phyloP scores from a whole-genome alignment of 1,140 invertebrate species.

The Dufourea novaeangliae region DNA sequence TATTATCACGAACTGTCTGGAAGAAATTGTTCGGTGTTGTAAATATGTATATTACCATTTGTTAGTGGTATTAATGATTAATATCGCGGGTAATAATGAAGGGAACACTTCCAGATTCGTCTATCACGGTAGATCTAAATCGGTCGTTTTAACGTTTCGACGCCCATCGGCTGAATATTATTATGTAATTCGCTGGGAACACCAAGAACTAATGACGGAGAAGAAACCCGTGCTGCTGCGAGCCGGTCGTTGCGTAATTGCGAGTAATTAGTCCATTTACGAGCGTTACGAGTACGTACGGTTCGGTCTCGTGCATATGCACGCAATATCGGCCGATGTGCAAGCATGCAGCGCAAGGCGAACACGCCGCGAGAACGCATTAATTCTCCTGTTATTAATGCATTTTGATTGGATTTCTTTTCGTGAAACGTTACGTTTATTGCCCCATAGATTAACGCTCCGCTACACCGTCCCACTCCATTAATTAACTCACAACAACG shows the following conservation, averaged over 20 bases:
- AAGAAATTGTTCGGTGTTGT: too few relatives aligned
- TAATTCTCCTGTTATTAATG: slow-evolving; percentile 77
- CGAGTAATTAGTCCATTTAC: slow-evolving; percentile 75
- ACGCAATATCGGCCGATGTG: slow-evolving; percentile 49
- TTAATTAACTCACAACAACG: slow-evolving; percentile 71
- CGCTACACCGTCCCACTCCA: slow-evolving; percentile 67
- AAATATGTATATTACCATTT: not conserved
- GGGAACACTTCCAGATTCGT: too few relatives aligned
- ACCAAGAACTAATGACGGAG: slow-evolving; percentile 68
- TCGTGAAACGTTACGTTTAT: slow-evolving; percentile 64
- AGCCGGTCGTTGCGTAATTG: slow-evolving; percentile 64
- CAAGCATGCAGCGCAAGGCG: slow-evolving; percentile 24
- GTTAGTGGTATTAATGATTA: slow-evolving; percentile 14
- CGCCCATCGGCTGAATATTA: slow-evolving; percentile 64
- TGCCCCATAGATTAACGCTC: slow-evolving; percentile 74
- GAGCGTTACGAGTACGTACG: slow-evolving; percentile 47
- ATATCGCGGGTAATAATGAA: slow-evolving; percentile 22
- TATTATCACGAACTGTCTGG: too few relatives aligned
- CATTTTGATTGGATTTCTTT: slow-evolving; percentile 77
- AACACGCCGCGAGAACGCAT: slow-evolving; percentile 49
- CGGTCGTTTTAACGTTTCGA: slow-evolving; percentile 57
- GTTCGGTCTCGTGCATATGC: slow-evolving; percentile 3
- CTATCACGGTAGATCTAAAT: slow-evolving; percentile 53
- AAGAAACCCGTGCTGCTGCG: slow-evolving; percentile 49
- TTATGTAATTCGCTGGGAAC: slow-evolving; percentile 65